Evolutionary conservation across 2,113 vertebrate genomes (phyloP), one percentile per base, ranked within the genome.

Genomic region (Fulmarus glacialis): DNA sequence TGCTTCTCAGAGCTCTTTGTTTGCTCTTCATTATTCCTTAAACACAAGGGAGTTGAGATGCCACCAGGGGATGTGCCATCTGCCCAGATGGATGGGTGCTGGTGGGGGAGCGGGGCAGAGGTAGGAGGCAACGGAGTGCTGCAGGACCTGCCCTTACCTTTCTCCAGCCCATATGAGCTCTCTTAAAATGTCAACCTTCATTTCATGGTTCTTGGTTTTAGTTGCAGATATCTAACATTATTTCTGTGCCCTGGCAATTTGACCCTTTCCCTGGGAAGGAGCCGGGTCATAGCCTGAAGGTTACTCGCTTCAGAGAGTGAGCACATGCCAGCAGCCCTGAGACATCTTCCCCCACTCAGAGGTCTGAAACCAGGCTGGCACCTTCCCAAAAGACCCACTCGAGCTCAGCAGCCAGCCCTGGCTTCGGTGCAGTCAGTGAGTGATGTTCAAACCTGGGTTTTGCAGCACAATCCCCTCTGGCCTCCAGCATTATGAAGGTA

Each of bases 161-260:
- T 67, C 55, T 29, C 12, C 42, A 89, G 38, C 42, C 50, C 5
- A 0, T 62, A 6, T n/a, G 13, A 78, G 19, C 50, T 92, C 58
- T 56, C 63, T 66, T 38, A 21, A 90, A 78, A 74, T 11, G n/a
- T 12, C 89, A 90, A 0, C 24, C 36, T 74, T 84, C 68, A 59
- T 84, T 91, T 96, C 89, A 91, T 12, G 68, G 72, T 66, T 66
- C 80, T 84, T 87, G 89, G 50, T 87, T 94, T 94, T 89, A 94
- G 83, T 29, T 93, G 55, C 59, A 78, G 63, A 62, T 45, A 83
- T 32, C 34, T 72, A 60, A 83, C 1, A 0, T 58, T 9, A 48
- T 50, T 83, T 62, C 63, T 26, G 45, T 89, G 91, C 59, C 53
- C 58, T 62, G 79, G 66, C 34, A 80, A 27, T 53, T 48, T 77